Conservation (phyloP, 2,888 invertebrate genomes). For the Machimus atricapillus region DNA sequence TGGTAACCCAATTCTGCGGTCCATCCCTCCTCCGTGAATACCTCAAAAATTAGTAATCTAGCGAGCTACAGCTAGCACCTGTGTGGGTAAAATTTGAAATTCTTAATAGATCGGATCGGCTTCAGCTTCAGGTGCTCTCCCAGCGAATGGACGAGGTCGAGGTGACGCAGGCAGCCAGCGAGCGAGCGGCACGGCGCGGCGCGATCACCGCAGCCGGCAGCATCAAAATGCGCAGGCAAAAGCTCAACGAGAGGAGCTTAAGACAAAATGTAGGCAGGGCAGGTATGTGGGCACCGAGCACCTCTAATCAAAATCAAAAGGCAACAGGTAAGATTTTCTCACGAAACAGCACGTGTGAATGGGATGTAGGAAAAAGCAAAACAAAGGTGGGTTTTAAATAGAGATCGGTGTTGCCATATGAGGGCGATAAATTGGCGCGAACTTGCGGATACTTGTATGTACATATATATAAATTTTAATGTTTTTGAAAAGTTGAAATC, state of each 20-base stretch:
- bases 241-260: not conserved
- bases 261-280: not conserved
- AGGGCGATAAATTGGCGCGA: not conserved
- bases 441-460: not conserved
- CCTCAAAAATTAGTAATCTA: not conserved
- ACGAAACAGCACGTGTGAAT: not conserved
- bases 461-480: too few relatives aligned
- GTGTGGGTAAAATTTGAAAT: not conserved
- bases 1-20: not conserved
- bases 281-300: not conserved
- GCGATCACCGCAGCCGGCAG: not conserved
- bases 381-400: not conserved
- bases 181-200: not conserved
- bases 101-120: not conserved
- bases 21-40: not conserved
- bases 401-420: not conserved
- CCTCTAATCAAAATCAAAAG: not conserved
- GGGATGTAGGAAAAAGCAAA: not conserved
- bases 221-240: not conserved
- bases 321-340: not conserved
- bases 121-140: not conserved
- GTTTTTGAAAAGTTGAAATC: not conserved
- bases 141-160: not conserved
- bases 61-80: not conserved
- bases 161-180: not conserved